Base-by-base conservation (phyloP, 1,140 invertebrate genomes). In the Diorhabda sublineata region DNA sequence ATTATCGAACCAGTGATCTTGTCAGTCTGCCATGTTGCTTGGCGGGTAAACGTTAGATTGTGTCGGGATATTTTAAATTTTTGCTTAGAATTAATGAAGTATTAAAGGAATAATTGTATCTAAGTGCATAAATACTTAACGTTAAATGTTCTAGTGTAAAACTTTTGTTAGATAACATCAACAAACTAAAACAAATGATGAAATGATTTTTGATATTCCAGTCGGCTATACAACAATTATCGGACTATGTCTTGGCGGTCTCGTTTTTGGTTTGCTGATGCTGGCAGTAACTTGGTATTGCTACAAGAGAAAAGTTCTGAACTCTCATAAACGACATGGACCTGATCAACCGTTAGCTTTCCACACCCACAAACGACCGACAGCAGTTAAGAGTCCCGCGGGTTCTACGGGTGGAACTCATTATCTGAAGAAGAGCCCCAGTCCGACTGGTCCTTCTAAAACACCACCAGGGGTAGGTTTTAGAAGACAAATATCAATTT, bases 371-470 rank as follows among this genome's bases (percentile, higher is more conserved):
- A 81, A 87, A 5, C 85, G 87, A 68, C 88, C 89, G 0, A 89
- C 87, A 0, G 89, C 89, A 0, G 89, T 90, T 3, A 87, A 87
- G 70, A 87, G 85, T 73, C 87, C 87, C 0, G 86, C 84, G 0
- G 88, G 86, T 67, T 87, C 89, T 2, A 87, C 88, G 65, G 86
- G 82, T 43, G 81, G 83, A 57, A 80, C 89, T 61, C 92, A 94
- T 78, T 94, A 95, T 80, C 80, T 95, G 75, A 94, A 94, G 82
- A 96, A 95, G 81, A 93, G 90, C 58, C 93, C 93, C 1, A 94
- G 92, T 72, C 93, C 93, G 0, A 94, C 92, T 0, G 91, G 86
- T 58, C 84, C 84, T 41, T 85, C 73, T 26, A 76, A 78, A 70
- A 79, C 71, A 59, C 85, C 83, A 57, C 86, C 82, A 5, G 83